phyloP scores from a whole-genome alignment of 2,797 vertebrate species.

The Petrocephalus sullivani region DNA sequence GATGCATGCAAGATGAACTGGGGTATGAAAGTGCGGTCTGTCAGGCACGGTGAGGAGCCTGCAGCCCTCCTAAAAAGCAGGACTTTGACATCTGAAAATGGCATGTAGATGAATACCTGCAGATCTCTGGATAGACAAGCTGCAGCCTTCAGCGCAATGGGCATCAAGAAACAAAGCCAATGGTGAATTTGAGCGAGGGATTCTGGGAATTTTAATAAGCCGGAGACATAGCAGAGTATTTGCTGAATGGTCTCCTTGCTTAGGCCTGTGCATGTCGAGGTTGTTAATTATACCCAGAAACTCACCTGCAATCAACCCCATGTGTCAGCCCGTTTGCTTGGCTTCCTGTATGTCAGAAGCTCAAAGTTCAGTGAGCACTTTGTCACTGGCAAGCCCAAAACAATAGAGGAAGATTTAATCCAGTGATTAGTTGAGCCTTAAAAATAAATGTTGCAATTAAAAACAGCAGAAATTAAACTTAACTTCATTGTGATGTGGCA shows the following conservation, averaged over 20 bases:
- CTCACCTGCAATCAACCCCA: neutral
- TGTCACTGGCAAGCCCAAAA: neutral
- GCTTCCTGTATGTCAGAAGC: neutral
- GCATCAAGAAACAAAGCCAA: neutral
- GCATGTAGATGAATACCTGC: neutral
- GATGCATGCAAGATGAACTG: neutral
- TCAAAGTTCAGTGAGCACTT: neutral
- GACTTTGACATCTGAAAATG: neutral
- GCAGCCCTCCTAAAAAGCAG: neutral
- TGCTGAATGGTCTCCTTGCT: neutral
- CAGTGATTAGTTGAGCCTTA: neutral
- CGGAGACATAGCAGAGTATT: neutral
- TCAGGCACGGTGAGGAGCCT: neutral
- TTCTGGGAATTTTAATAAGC: neutral
- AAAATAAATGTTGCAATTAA: neutral
- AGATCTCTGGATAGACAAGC: neutral
- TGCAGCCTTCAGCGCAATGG: neutral
- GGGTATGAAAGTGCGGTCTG: neutral
- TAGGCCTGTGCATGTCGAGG: neutral
- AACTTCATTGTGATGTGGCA: neutral
- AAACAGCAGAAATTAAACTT: neutral
- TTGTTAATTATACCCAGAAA: neutral
- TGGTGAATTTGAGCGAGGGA: neutral
- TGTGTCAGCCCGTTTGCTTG: neutral
- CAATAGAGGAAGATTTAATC: neutral